These are phyloP conservation scores for Oreocharis arfaki DNA, from an alignment of 2,113 vertebrate genomes.

Conservation along the genomic window DNA sequence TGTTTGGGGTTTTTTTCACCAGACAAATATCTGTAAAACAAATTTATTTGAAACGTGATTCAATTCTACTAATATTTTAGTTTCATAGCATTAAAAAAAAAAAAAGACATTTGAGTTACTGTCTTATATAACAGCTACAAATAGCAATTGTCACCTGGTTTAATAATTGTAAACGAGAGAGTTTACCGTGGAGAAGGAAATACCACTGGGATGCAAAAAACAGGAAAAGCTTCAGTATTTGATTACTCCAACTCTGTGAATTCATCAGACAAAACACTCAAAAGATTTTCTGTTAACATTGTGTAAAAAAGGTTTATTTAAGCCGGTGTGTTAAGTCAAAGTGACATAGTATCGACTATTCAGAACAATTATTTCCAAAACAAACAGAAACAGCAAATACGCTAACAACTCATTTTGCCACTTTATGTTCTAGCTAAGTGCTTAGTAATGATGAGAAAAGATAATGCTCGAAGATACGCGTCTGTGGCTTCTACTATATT, in stretches of 20 bases:
- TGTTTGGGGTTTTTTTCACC: neutral
- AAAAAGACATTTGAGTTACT: neutral
- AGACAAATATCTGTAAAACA: neutral
- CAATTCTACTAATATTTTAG: neutral
- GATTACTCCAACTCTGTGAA: neutral
- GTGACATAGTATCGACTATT: neutral
- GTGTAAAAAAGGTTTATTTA: neutral
- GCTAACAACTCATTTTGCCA: neutral
- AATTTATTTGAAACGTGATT: neutral
- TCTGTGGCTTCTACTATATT: neutral
- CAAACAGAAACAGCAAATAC: neutral
- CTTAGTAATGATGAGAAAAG: neutral
- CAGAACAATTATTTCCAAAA: neutral
- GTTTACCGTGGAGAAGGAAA: neutral
- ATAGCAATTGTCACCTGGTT: neutral
- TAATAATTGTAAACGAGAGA: neutral
- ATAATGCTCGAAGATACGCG: neutral
- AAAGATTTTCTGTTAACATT: neutral
- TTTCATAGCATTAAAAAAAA: neutral
- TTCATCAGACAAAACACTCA: neutral
- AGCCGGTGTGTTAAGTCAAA: neutral
- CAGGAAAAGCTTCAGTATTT: neutral
- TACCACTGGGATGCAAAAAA: neutral
- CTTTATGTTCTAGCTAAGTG: neutral
- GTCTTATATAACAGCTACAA: neutral